phyloP scores from a whole-genome alignment of 2,888 invertebrate species.

The Zaprionus lineosus region DNA sequence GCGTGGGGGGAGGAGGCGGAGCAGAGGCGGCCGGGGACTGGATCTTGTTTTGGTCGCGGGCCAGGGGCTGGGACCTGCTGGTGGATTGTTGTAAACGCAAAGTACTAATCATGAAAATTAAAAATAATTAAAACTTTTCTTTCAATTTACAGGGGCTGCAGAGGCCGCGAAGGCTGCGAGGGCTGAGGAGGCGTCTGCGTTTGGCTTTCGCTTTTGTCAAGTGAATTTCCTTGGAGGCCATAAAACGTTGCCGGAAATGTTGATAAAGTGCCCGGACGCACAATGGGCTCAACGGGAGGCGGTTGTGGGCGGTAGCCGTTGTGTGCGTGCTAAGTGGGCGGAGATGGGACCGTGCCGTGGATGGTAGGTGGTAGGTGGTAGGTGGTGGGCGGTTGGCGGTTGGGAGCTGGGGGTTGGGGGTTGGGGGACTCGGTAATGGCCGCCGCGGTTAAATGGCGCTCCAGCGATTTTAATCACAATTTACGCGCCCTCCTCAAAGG shows the following conservation, averaged over 20 bases:
- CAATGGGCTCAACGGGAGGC: conserved; percentile 21
- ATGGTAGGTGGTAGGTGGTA: no score
- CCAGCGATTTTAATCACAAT: conserved; percentile 78
- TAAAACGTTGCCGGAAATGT: conserved; percentile 64
- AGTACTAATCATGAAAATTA: conserved; percentile 81
- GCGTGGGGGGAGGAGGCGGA: neutral
- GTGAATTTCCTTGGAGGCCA: conserved; percentile 64
- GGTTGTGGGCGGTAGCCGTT: neutral
- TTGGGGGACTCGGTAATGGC: conserved; percentile 57
- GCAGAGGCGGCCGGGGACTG: neutral
- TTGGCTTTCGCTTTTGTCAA: conserved; percentile 40
- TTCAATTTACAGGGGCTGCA: conserved; percentile 57
- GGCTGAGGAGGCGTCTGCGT: conserved; percentile 5
- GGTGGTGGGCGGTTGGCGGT: neutral
- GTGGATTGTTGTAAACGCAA: conserved; percentile 66
- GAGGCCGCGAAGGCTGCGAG: no score
- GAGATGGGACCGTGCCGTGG: no score
- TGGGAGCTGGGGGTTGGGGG: no score
- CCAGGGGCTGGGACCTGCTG: conserved; percentile 4
- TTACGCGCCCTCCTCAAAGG: conserved; percentile 60
- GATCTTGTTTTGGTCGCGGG: neutral
- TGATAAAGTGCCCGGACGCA: conserved; percentile 59
- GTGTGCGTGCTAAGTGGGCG: no score
- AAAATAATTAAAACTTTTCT: conserved; percentile 80
- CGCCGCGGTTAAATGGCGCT: conserved; percentile 79